Base-by-base conservation (phyloP, 2,888 invertebrate genomes). In the Nebria brevicollis region DNA sequence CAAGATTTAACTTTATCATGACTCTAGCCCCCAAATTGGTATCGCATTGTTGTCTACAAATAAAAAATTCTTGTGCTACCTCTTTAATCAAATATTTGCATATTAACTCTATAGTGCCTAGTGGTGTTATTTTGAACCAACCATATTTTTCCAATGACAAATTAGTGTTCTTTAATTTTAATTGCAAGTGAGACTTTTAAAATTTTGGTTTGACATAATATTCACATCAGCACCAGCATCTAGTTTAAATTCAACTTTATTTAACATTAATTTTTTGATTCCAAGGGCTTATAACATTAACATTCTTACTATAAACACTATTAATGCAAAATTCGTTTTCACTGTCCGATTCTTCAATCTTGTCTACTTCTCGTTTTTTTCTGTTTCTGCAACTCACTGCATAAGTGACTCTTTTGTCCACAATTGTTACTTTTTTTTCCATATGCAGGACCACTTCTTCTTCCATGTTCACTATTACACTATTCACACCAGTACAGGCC, bases 171-270 rank as follows among this genome's bases (percentile, higher is more conserved):
- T 20, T 20, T 1, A 20, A 20, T 20, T 20, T 20, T 20, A 20
- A 20, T 20, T 20, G 0, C 20, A 20, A 20, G 0, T 20, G 20
- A 20, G 20, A 20, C 20, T 20, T 1, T 20, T 20, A 20, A 20
- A 20, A 20, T 20, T 20, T 20, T 20, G 54, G 73, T 72, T 41
- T 10, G 73, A 41, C 2, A 73, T 11, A 8, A 73, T 73, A 13
- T 73, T 73, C 2, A 73, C 73, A 10, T 73, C 41, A n/a, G 73
- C 34, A 2, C 73, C 73, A 8, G 73, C 41, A 41, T 73, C 73
- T 10, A 73, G 7, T n/a, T 73, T 73, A 13, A 73, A 73, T 10
- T 26, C 0, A 20, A 20, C 20, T n/a, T n/a, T n/a, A 20, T 20
- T n/a, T n/a, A n/a, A n/a, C 20, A 20, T 20, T 20, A 20, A 20